These are phyloP conservation scores for Neosilurus mollespiculum DNA, from an alignment of 2,797 vertebrate species.

Conservation along the genomic window DNA sequence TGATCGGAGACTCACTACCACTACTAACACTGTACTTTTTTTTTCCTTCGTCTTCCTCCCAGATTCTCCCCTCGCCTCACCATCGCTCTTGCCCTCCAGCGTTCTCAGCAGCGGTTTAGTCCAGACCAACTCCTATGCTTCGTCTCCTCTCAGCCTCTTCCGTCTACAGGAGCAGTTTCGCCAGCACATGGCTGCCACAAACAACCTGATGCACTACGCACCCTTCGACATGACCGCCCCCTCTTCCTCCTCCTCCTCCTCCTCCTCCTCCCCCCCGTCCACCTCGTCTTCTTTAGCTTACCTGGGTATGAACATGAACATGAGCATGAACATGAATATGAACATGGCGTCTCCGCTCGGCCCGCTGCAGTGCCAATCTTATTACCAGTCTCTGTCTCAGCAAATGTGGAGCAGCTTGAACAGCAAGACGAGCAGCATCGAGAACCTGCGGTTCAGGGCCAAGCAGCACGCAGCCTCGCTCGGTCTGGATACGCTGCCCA, in stretches of 20 bases:
- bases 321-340: slow-evolving; percentile 93
- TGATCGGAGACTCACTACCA: background rate
- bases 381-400: slow-evolving; percentile 95
- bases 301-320: slow-evolving; percentile 94
- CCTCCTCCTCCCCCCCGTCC: slow-evolving; percentile 76
- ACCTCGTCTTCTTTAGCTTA: slow-evolving; percentile 54
- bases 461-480: slow-evolving; percentile 97
- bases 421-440: slow-evolving; percentile 99
- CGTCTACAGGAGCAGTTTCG: slow-evolving; percentile 99
- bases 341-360: slow-evolving; percentile 89
- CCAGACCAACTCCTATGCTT: slow-evolving; percentile 91
- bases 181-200: slow-evolving; percentile 98
- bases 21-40: background rate
- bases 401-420: slow-evolving; percentile 96
- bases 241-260: slow-evolving; percentile 82
- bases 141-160: slow-evolving; percentile 96
- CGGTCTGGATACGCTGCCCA: slow-evolving; percentile 92
- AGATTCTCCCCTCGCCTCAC: slow-evolving; percentile 84
- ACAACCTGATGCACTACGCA: slow-evolving; percentile 96
- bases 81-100: slow-evolving; percentile 80
- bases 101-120: slow-evolving; percentile 72
- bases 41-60: slow-evolving; percentile 36
- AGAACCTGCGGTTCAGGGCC: slow-evolving; percentile 94
- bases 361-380: slow-evolving; percentile 95
- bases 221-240: slow-evolving; percentile 92